phyloP scores from a whole-genome alignment of 2,888 invertebrate genomes.

The Amorpha juglandis region DNA sequence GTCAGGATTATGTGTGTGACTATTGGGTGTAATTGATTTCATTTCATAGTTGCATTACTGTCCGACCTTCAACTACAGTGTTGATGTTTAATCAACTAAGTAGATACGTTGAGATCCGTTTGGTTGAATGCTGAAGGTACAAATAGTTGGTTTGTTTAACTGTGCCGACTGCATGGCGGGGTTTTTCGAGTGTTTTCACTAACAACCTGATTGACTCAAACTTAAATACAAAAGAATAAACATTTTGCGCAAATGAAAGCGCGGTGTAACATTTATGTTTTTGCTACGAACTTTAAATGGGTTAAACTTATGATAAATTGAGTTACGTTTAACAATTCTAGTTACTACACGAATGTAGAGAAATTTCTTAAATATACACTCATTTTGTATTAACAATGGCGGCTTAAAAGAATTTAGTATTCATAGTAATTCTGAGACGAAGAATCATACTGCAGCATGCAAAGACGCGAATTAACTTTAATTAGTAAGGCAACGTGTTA shows the following conservation, averaged over 20 bases:
- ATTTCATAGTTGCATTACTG: constrained; percentile 12
- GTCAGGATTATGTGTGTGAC: too few species aligned
- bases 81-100: constrained; percentile 72
- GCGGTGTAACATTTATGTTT: constrained; percentile 11
- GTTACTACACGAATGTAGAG: neutral
- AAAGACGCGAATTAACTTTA: too few species aligned
- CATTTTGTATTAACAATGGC: neutral
- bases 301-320: constrained; percentile 12
- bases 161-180: constrained; percentile 30
- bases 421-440: neutral
- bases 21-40: too few species aligned
- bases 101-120: constrained; percentile 41
- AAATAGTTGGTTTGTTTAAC: constrained; percentile 29
- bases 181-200: constrained; percentile 24
- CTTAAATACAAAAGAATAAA: constrained; percentile 18
- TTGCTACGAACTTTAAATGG: constrained; percentile 6
- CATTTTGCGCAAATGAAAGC: constrained; percentile 19
- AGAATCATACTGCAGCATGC: too few species aligned
- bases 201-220: constrained; percentile 10
- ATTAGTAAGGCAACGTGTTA: too few species aligned
- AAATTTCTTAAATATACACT: neutral
- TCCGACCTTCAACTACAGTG: constrained; percentile 31
- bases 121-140: constrained; percentile 29
- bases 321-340: constrained; percentile 1
- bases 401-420: neutral